Percentiles rank a stretch among this genome's conserved stretches.
Conservation (phyloP, 2,888 invertebrate species). For the Andrena fulva region DNA sequence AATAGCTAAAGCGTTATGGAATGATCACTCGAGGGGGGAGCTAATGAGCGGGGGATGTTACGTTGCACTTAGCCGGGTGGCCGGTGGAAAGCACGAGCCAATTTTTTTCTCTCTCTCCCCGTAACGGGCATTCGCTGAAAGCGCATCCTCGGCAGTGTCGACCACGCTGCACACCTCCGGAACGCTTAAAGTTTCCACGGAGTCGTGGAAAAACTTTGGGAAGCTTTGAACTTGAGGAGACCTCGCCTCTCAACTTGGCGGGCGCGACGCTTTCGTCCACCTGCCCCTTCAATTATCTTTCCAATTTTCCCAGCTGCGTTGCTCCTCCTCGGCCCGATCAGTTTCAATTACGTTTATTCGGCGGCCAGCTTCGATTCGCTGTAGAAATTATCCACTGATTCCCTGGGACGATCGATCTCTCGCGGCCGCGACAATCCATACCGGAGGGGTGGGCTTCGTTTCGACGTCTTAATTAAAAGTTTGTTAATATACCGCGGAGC, state of each 20-base stretch:
- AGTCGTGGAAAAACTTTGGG: slow-evolving; percentile 36
- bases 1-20: slow-evolving; percentile 39
- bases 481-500: slow-evolving; percentile 7
- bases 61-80: slow-evolving; percentile 60
- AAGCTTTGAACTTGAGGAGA: slow-evolving; percentile 19
- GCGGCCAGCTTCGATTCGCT: slow-evolving; percentile 27
- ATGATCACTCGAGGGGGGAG: slow-evolving; percentile 47
- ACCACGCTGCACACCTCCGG: slow-evolving; percentile 22
- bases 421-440: slow-evolving; percentile 47
- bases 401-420: slow-evolving; percentile 40
- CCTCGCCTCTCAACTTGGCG: slow-evolving; percentile 23
- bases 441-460: slow-evolving; percentile 34
- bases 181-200: slow-evolving; percentile 53
- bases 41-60: slow-evolving; percentile 63
- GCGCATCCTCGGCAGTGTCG: slow-evolving; percentile 4
- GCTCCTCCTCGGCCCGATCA: slow-evolving; percentile 27
- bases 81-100: slow-evolving; percentile 41
- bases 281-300: slow-evolving; percentile 65
- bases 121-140: slow-evolving; percentile 41
- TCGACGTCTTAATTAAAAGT: slow-evolving; percentile 54
- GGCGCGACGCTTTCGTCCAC: slow-evolving; percentile 54
- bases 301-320: slow-evolving; percentile 49
- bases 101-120: neutral
- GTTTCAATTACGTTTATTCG: slow-evolving; percentile 59
- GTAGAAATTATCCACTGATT: slow-evolving; percentile 45